Evolutionary conservation across 1,140 invertebrate genomes (phyloP), one percentile per base, ranked within the genome.

Genomic region (Heliconius nattereri): DNA sequence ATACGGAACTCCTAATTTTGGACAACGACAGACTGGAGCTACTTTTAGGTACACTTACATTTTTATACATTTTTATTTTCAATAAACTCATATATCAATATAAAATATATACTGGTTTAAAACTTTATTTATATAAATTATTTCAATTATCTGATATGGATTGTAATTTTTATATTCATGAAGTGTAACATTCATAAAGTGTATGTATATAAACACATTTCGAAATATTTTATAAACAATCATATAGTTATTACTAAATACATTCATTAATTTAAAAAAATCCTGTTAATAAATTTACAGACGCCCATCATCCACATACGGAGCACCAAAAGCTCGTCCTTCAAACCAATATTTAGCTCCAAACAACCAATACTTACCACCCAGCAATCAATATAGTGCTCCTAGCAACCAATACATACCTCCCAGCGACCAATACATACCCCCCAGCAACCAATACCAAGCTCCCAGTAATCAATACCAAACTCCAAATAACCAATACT

Each of bases 1-100:
- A 7, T 94, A 94, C 76, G 89, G 90, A 11, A 83, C 87, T 16
- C 95, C 94, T 40, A 90, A 87, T 40, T 86, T 86, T 76, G 91
- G 89, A 26, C 85, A 85, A 60, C 86, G 87, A 52, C 86, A 87
- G 37, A 89, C 86, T 40, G 86, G 86, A 78, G 91, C 87, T 76
- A 83, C 85, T 13, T 90, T 90, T 72, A 85, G 88, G 89, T 90
- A 82, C 71, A 35, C 40, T 45, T 13, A 13, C 40, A n/a, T n/a
- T n/a, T 45, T 16, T 16, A 45, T 45, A 16, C 1, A 5, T 45
- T 45, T 45, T 45, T 16, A 45, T 45, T 45, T 1, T 45, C 13
- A 45, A 45, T 45, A 45, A 5, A 45, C 13, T 3, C 13, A 13
- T 45, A 45, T 45, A 16, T 13, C 13, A 13, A 16, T 13, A 40